Evolutionary conservation across 1,140 invertebrate genomes (phyloP).

Genomic region (Camponotus floridanus): DNA sequence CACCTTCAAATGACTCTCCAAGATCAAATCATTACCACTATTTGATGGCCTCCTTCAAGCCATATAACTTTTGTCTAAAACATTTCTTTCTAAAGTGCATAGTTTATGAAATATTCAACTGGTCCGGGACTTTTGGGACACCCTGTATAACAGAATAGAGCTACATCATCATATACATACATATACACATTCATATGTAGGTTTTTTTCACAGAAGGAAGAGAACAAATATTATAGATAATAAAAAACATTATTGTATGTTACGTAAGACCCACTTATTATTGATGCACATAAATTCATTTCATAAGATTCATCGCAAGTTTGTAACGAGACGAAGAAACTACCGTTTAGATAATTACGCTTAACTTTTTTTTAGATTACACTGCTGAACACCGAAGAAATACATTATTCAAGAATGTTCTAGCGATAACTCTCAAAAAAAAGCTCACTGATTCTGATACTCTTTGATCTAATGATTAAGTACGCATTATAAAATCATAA

Average conservation of each 20-base stretch:
- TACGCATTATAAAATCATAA: background rate
- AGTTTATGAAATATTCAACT: too few species aligned
- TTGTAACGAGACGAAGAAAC: background rate
- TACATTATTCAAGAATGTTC: background rate
- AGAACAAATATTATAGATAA: constrained; percentile 14
- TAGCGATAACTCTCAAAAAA: constrained; percentile 26
- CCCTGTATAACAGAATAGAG: background rate
- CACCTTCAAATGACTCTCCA: too few species aligned
- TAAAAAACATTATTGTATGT: constrained; percentile 22
- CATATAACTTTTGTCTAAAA: too few species aligned
- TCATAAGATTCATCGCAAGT: constrained; percentile 7
- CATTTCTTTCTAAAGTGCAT: too few species aligned
- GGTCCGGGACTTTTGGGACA: too few species aligned
- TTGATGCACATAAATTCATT: constrained; percentile 62
- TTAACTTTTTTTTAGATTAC: constrained; percentile 7
- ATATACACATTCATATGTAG: background rate
- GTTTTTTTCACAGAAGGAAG: background rate
- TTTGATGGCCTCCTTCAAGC: too few species aligned
- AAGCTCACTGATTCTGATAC: background rate
- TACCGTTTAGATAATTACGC: background rate
- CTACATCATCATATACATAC: background rate
- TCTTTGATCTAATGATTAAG: background rate
- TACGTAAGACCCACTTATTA: constrained; percentile 56
- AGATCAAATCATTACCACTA: too few species aligned
- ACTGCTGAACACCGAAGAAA: background rate